Evolutionary conservation across 2,888 invertebrate species (phyloP).

Genomic region (Psylliodes chrysocephalus): DNA sequence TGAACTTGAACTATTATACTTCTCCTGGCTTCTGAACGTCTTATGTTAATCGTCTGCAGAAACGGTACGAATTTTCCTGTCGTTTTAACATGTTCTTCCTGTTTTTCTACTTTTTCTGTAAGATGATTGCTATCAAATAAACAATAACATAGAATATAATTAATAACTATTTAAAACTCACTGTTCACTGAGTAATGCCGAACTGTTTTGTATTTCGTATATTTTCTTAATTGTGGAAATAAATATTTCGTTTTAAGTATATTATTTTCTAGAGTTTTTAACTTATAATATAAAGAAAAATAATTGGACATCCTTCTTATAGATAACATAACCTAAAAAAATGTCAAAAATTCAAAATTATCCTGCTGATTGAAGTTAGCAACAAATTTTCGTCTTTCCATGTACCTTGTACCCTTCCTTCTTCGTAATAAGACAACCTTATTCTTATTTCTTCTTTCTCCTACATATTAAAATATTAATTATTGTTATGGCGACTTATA

Average conservation of each 20-base stretch:
- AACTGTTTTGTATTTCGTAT: background rate
- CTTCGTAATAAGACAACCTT: too few species aligned
- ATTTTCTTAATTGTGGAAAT: slow-evolving; percentile 8
- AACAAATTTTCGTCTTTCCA: too few species aligned
- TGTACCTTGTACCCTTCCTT: too few species aligned
- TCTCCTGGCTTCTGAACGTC: slow-evolving; percentile 73
- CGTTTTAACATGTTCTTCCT: slow-evolving; percentile 5
- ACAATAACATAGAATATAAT: background rate
- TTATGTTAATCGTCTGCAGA: slow-evolving; percentile 69
- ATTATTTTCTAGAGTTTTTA: slow-evolving; percentile 7
- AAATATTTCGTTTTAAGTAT: background rate
- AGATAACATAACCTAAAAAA: slow-evolving; percentile 17
- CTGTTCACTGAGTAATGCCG: slow-evolving; percentile 13
- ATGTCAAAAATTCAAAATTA: too few species aligned
- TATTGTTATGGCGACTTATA: too few species aligned
- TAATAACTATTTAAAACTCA: background rate
- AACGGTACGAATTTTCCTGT: slow-evolving; percentile 59
- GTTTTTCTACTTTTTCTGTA: background rate
- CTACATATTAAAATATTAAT: too few species aligned
- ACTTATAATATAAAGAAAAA: slow-evolving; percentile 6
- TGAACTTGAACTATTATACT: slow-evolving; percentile 82
- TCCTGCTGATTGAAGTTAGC: too few species aligned
- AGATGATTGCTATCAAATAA: background rate
- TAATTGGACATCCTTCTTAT: background rate
- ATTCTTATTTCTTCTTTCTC: too few species aligned